Percentiles rank a stretch among this genome's conserved stretches.
These are phyloP conservation scores for Morpho helenor DNA, from an alignment of 2,888 invertebrate genomes.

Conservation along the genomic window DNA sequence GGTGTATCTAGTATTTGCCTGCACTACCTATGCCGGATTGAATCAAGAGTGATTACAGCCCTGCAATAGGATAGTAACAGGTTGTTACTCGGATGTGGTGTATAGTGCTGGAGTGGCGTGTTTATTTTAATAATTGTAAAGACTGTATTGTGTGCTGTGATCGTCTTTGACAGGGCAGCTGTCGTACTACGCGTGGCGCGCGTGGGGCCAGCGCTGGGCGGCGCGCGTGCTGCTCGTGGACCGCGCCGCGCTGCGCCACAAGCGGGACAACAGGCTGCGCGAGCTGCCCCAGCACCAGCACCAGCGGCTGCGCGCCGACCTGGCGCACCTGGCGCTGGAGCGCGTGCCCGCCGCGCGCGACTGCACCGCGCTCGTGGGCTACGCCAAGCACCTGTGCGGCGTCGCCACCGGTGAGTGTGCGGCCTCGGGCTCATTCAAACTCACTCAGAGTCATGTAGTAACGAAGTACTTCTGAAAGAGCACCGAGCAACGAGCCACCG, in stretches of 20 bases:
- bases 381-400: slow-evolving; percentile 95
- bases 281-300: slow-evolving; percentile 5
- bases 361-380: slow-evolving; percentile 81
- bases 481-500: too few relatives aligned
- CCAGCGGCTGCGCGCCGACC: slow-evolving; percentile 89
- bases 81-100: too few relatives aligned
- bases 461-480: too few relatives aligned
- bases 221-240: slow-evolving; percentile 86
- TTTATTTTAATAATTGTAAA: too few relatives aligned
- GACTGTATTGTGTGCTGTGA: too few relatives aligned
- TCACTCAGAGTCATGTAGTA: too few relatives aligned
- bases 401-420: slow-evolving; percentile 85
- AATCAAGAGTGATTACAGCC: too few relatives aligned
- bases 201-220: slow-evolving; percentile 68
- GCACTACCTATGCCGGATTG: too few relatives aligned
- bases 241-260: slow-evolving; percentile 89
- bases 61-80: too few relatives aligned
- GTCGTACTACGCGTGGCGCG: slow-evolving; percentile 86
- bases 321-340: slow-evolving; percentile 85
- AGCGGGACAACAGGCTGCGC: slow-evolving; percentile 79
- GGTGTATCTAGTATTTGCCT: too few relatives aligned
- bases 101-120: too few relatives aligned
- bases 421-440: too few relatives aligned
- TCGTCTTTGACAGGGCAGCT: slow-evolving; percentile 79
- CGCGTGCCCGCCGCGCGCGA: slow-evolving; percentile 51